Evolutionary conservation across 2,797 vertebrate genomes (phyloP).

Genomic region (Acanthurus tractus): DNA sequence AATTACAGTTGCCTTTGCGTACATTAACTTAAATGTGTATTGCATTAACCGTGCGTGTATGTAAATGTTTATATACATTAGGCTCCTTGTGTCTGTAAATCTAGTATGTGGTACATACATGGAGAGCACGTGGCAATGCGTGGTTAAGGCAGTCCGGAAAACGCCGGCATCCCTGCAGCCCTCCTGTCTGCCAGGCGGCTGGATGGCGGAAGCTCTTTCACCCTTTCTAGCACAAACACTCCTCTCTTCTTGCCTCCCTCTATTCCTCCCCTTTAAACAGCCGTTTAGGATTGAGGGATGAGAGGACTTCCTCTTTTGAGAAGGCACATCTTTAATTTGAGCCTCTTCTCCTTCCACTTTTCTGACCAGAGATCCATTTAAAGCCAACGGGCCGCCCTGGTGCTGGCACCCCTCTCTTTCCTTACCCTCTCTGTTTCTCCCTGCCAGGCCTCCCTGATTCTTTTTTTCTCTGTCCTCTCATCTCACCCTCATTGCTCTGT

Average conservation of each 20-base stretch:
- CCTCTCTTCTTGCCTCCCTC: slow-evolving; percentile 57
- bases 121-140: slow-evolving; percentile 70
- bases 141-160: slow-evolving; percentile 72
- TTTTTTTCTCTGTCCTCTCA: slow-evolving; percentile 78
- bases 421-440: slow-evolving; percentile 72
- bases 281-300: slow-evolving; percentile 78
- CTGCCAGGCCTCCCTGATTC: slow-evolving; percentile 73
- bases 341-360: slow-evolving; percentile 86
- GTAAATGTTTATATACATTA: slow-evolving; percentile 28
- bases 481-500: slow-evolving; percentile 78
- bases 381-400: slow-evolving; percentile 76
- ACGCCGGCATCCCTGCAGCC: slow-evolving; percentile 62
- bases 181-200: slow-evolving; percentile 79
- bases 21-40: slow-evolving; percentile 36
- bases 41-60: slow-evolving; percentile 22
- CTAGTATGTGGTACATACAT: slow-evolving; percentile 34
- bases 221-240: slow-evolving; percentile 68
- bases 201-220: slow-evolving; percentile 77
- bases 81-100: slow-evolving; percentile 10
- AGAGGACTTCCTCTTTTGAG: slow-evolving; percentile 85
- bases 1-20: slow-evolving; percentile 54
- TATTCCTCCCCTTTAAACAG: slow-evolving; percentile 76
- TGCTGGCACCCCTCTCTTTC: slow-evolving; percentile 73
- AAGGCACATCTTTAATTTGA: slow-evolving; percentile 88
- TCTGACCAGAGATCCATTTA: slow-evolving; percentile 86